Conservation (phyloP, 23 tunicate genomes). For the Aplidium turbinatum region DNA sequence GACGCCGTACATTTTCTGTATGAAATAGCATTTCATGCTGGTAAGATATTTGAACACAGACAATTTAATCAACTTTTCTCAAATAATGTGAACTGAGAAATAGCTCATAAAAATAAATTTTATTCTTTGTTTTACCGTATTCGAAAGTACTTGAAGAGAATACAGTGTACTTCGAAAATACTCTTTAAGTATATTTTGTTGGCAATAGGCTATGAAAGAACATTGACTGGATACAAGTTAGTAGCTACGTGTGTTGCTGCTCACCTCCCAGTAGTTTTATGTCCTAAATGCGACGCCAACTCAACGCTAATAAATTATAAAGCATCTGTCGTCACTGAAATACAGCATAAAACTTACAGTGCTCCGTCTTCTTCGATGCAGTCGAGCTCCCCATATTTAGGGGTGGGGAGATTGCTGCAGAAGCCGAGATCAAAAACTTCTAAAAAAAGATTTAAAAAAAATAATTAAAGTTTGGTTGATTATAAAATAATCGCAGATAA, state of each 20-base stretch:
- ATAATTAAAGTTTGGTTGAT: neutral
- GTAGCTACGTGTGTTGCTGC: neutral
- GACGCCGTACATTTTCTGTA: slow-evolving; percentile 57
- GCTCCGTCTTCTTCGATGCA: slow-evolving; percentile 42
- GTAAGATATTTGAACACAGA: neutral
- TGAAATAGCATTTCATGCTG: neutral
- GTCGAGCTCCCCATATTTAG: slow-evolving; percentile 53
- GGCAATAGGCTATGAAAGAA: too few relatives aligned
- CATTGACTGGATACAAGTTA: neutral
- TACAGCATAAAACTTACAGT: slow-evolving; percentile 48
- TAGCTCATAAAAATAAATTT: too few relatives aligned
- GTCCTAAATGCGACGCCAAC: too few relatives aligned
- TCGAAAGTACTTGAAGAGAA: too few relatives aligned
- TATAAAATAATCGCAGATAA: neutral
- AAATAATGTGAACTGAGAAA: too few relatives aligned
- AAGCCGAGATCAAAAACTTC: slow-evolving; percentile 73
- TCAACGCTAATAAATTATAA: too few relatives aligned
- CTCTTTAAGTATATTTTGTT: too few relatives aligned
- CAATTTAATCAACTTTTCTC: neutral
- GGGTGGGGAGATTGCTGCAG: slow-evolving; percentile 57
- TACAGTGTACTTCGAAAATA: too few relatives aligned
- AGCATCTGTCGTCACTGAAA: too few relatives aligned
- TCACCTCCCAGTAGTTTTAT: too few relatives aligned
- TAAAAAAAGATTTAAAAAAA: slow-evolving; percentile 16
- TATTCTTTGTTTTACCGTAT: too few relatives aligned